Conservation (phyloP, 2,113 vertebrate genomes). For the Sciurus niger region DNA sequence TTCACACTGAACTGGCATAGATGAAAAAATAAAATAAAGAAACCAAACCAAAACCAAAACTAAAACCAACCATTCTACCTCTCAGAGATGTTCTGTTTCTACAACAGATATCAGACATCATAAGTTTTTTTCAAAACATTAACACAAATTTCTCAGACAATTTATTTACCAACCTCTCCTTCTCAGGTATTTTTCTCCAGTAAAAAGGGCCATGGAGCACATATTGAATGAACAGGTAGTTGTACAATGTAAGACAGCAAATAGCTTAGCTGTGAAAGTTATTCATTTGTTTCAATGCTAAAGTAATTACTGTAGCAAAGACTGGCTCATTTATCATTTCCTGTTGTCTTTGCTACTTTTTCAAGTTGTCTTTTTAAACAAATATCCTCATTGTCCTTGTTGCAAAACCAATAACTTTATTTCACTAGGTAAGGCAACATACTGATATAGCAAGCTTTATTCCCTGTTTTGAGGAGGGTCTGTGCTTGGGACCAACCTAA, state of each 20-base stretch:
- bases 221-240: constrained; percentile 37
- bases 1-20: background rate
- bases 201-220: background rate
- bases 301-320: constrained; percentile 82
- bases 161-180: constrained; percentile 45
- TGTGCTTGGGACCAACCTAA: background rate
- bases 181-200: background rate
- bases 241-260: constrained; percentile 51
- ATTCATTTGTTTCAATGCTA: constrained; percentile 81
- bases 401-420: constrained; percentile 81
- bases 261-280: constrained; percentile 72
- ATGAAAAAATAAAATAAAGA: background rate
- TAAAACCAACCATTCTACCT: background rate
- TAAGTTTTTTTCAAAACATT: constrained; percentile 45
- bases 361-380: constrained; percentile 79
- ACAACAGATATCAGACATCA: background rate
- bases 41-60: background rate
- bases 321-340: constrained; percentile 81
- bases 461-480: background rate
- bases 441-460: background rate
- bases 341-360: constrained; percentile 77
- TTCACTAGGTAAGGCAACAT: constrained; percentile 54
- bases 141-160: constrained; percentile 33
- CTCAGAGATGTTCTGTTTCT: constrained; percentile 33
- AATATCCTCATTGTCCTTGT: constrained; percentile 81